phyloP scores from a whole-genome alignment of 2,888 invertebrate genomes.

The Netelia fuscicornis region DNA sequence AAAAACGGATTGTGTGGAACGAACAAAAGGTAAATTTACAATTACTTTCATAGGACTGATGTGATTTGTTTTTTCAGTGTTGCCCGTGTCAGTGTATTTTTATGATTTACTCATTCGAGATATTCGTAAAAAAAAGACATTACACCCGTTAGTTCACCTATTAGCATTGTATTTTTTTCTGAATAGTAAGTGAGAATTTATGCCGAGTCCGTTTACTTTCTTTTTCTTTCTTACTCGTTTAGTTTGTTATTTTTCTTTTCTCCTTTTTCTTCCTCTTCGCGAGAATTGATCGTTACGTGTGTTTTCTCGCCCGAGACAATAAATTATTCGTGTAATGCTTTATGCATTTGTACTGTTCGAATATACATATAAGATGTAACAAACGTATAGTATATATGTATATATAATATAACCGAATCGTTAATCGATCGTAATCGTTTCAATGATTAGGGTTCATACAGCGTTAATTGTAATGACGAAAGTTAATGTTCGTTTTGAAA shows the following conservation, averaged over 20 bases:
- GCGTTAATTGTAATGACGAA: slow-evolving; percentile 19
- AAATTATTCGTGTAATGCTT: slow-evolving; percentile 60
- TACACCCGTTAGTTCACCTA: slow-evolving; percentile 32
- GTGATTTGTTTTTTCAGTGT: not conserved
- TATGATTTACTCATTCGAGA: slow-evolving; percentile 33
- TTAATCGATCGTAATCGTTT: slow-evolving; percentile 39
- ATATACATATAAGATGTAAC: slow-evolving; percentile 43
- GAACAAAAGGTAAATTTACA: slow-evolving; percentile 11
- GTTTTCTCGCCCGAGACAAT: slow-evolving; percentile 51
- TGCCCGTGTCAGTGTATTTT: slow-evolving; percentile 37
- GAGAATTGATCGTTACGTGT: slow-evolving; percentile 8
- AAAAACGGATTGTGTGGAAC: slow-evolving; percentile 7
- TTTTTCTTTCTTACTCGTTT: slow-evolving; percentile 24
- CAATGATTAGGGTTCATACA: slow-evolving; percentile 37
- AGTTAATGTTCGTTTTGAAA: slow-evolving; percentile 23
- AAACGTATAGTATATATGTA: slow-evolving; percentile 40
- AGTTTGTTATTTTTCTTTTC: too few relatives aligned
- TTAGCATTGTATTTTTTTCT: slow-evolving; percentile 64
- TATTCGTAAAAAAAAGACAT: slow-evolving; percentile 21
- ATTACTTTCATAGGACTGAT: not conserved
- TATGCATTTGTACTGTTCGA: slow-evolving; percentile 25
- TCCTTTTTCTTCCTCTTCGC: too few relatives aligned
- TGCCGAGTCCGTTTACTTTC: slow-evolving; percentile 3
- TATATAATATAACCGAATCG: slow-evolving; percentile 39
- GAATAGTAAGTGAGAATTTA: slow-evolving; percentile 66